phyloP scores from a whole-genome alignment of 2,797 vertebrate species.

The Gadopsis marmoratus region DNA sequence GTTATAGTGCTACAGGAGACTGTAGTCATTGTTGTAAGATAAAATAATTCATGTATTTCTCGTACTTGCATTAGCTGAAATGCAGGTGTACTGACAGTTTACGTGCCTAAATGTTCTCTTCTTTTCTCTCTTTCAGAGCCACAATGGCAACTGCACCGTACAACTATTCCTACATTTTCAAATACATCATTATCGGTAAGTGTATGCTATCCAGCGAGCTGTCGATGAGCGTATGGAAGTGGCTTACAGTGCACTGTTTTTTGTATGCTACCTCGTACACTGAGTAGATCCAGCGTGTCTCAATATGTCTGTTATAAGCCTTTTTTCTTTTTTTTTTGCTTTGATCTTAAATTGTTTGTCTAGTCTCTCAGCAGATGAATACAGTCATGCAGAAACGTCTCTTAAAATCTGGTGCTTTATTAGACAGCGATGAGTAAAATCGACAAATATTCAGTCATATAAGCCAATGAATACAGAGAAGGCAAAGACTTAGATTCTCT shows the following conservation, averaged over 20 bases:
- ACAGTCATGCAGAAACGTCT: too few relatives aligned
- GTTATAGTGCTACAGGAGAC: not conserved
- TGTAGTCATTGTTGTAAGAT: not conserved
- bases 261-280: not conserved
- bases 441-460: too few relatives aligned
- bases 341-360: not conserved
- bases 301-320: not conserved
- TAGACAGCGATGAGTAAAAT: too few relatives aligned
- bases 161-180: slow-evolving; percentile 99
- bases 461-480: too few relatives aligned
- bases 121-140: slow-evolving; percentile 88
- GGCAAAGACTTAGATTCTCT: not conserved
- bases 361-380: too few relatives aligned
- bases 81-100: not conserved
- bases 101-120: not conserved
- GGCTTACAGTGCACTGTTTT: not conserved
- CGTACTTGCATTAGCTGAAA: not conserved
- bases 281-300: not conserved
- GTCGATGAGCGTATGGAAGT: not conserved
- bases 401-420: too few relatives aligned
- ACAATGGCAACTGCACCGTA: slow-evolving; percentile 99
- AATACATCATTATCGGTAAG: slow-evolving; percentile 99
- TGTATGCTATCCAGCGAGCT: slow-evolving; percentile 40
- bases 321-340: not conserved
- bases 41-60: not conserved